phyloP scores from a whole-genome alignment of 2,888 invertebrate species.

The Drosophila siamana region DNA sequence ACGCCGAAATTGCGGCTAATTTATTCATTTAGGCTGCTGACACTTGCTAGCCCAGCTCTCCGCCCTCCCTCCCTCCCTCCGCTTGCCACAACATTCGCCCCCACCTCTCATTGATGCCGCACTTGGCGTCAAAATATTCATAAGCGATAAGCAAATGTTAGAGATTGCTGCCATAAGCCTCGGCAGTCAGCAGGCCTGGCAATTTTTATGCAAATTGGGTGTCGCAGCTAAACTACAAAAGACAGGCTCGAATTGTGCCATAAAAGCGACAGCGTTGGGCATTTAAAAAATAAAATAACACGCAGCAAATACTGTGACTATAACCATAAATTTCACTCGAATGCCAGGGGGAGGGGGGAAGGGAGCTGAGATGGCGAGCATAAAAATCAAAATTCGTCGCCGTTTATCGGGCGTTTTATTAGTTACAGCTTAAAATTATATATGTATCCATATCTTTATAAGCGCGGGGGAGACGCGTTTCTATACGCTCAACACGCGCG shows the following conservation, averaged over 20 bases:
- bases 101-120: too few species aligned
- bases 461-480: not conserved
- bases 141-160: slow-evolving; percentile 67
- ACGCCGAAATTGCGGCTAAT: slow-evolving; percentile 51
- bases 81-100: too few species aligned
- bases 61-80: not conserved
- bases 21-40: slow-evolving; percentile 64
- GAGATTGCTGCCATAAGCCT: slow-evolving; percentile 44
- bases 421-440: slow-evolving; percentile 75
- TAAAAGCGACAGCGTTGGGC: slow-evolving; percentile 62
- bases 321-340: slow-evolving; percentile 58
- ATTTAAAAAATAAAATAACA: slow-evolving; percentile 55
- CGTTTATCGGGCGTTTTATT: slow-evolving; percentile 72
- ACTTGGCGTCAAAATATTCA: slow-evolving; percentile 75
- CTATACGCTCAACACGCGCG: slow-evolving; percentile 63
- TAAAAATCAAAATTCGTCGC: slow-evolving; percentile 73
- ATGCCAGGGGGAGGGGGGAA: too few species aligned
- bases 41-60: slow-evolving; percentile 50
- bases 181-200: not conserved
- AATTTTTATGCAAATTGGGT: slow-evolving; percentile 52
- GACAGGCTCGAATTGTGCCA: slow-evolving; percentile 60
- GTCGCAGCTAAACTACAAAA: slow-evolving; percentile 52
- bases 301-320: slow-evolving; percentile 29
- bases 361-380: slow-evolving; percentile 37
- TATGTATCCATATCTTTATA: slow-evolving; percentile 17